Evolutionary conservation across 1,140 invertebrate species (phyloP).

Genomic region (Agrypnia vestita): DNA sequence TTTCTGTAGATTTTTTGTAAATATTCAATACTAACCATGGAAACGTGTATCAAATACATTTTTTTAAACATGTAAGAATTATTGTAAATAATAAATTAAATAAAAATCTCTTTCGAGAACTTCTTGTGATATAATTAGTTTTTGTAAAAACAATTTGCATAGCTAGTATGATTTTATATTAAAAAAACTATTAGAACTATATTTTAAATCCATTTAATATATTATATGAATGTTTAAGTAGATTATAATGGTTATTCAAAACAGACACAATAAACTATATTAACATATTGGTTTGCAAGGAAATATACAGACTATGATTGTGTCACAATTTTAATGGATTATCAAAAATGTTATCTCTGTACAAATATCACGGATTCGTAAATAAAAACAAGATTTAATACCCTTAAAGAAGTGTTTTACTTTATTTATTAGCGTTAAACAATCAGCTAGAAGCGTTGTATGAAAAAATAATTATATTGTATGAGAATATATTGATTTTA

Average conservation of each 20-base stretch:
- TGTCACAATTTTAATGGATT: background rate
- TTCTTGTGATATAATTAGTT: conserved; percentile 29
- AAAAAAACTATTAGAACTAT: conserved; percentile 1
- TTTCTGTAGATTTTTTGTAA: no score
- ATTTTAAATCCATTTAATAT: background rate
- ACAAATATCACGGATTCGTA: background rate
- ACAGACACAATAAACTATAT: background rate
- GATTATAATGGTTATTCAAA: background rate
- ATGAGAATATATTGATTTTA: no score
- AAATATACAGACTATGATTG: background rate
- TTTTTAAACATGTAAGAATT: background rate
- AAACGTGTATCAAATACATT: background rate
- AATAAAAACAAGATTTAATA: background rate
- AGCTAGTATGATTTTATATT: conserved; percentile 29
- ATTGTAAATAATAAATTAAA: background rate
- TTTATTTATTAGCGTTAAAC: no score
- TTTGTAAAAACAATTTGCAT: conserved; percentile 7
- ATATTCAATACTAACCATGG: no score
- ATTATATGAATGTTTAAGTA: background rate
- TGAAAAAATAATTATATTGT: no score
- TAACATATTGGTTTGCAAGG: background rate
- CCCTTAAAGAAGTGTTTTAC: background rate
- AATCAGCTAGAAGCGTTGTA: no score
- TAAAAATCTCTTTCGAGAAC: conserved; percentile 21
- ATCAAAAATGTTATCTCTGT: no score